Conservation (phyloP, 2,888 invertebrate species). For the Dicyrtomina minuta region DNA sequence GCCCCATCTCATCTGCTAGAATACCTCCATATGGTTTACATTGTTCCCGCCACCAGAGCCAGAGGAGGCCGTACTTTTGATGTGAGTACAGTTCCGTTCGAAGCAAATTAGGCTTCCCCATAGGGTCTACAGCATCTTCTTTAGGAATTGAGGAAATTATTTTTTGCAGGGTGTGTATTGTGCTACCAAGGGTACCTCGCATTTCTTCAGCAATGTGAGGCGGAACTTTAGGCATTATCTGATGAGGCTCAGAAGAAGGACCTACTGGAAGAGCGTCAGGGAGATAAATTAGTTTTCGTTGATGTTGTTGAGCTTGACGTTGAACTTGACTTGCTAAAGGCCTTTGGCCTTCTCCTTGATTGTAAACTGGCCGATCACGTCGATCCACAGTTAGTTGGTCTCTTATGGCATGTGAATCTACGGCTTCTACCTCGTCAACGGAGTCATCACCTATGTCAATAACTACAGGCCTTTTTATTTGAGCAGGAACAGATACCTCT, state of each 20-base stretch:
- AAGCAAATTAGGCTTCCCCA: conserved; percentile 63
- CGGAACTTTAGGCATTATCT: neutral
- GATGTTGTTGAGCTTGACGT: neutral
- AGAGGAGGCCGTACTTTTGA: conserved; percentile 80
- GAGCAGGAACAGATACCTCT: neutral
- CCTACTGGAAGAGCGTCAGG: neutral
- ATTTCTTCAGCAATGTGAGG: conserved; percentile 19
- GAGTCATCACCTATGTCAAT: neutral
- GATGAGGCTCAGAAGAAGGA: neutral
- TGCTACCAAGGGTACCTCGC: conserved; percentile 32
- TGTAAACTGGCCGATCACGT: too few relatives aligned
- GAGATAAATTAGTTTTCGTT: conserved; percentile 4
- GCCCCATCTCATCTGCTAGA: conserved; percentile 80
- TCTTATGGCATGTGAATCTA: neutral
- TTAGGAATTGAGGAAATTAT: conserved; percentile 35
- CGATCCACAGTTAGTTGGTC: too few relatives aligned
- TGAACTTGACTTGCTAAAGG: neutral
- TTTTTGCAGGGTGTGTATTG: conserved; percentile 29
- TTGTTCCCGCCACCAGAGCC: conserved; percentile 87
- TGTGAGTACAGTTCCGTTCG: conserved; percentile 73
- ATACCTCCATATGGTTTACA: conserved; percentile 82
- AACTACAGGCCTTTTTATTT: conserved; percentile 3
- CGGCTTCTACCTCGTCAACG: neutral
- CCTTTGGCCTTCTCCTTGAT: neutral
- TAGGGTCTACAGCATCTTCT: conserved; percentile 60